A percentile compares a stretch with the other conserved stretches of the same genome.
Conservation (phyloP, 2,113 vertebrate species). For the Sturnira hondurensis region DNA sequence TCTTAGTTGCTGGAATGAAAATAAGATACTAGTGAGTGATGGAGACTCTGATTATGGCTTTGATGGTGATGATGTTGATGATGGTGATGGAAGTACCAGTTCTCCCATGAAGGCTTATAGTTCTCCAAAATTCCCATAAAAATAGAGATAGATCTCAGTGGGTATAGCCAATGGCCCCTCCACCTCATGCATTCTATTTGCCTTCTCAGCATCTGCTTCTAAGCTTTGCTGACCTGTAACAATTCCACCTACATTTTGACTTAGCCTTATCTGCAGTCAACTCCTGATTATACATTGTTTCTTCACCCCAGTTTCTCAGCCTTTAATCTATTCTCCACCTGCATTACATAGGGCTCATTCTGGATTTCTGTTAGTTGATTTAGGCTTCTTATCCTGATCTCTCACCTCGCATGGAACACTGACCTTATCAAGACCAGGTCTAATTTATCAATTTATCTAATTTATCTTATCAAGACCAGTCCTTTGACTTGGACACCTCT, state of each 20-base stretch:
- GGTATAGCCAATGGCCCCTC: background rate
- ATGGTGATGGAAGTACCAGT: background rate
- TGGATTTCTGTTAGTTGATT: background rate
- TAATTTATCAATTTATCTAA: too few species aligned
- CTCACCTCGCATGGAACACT: background rate
- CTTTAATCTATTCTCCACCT: background rate
- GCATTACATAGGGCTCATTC: background rate
- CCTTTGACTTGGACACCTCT: background rate
- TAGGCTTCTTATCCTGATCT: background rate
- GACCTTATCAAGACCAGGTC: background rate
- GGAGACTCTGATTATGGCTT: background rate
- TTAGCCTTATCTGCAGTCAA: background rate
- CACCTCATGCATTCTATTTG: background rate
- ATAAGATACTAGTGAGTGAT: background rate
- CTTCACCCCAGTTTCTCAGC: background rate
- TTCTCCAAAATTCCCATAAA: background rate
- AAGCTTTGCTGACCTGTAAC: background rate
- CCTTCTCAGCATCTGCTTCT: background rate
- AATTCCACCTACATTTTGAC: background rate
- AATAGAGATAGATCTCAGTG: background rate
- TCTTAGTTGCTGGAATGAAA: background rate
- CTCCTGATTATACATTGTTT: background rate
- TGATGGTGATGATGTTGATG: too few species aligned
- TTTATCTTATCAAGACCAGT: too few species aligned
- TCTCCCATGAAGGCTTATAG: background rate